Evolutionary conservation across 1,140 invertebrate genomes (phyloP).

Genomic region (Brachionus plicatilis): DNA sequence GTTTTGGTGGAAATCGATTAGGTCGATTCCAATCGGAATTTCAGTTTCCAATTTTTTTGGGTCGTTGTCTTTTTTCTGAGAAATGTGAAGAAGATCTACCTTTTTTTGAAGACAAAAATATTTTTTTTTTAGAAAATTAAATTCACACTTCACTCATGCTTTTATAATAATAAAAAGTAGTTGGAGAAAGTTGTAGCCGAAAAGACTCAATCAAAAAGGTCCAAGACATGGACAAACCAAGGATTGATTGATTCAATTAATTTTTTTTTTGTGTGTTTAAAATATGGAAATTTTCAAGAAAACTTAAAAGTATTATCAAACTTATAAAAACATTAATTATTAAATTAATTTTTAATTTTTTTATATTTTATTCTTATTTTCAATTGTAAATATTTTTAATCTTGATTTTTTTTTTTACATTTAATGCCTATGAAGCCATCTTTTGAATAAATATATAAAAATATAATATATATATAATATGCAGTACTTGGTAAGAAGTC

Average conservation of each 20-base stretch:
- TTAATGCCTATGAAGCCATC: too few species aligned
- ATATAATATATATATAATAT: too few species aligned
- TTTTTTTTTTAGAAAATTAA: not conserved
- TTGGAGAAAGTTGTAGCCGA: not conserved
- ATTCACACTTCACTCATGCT: not conserved
- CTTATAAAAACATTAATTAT: too few species aligned
- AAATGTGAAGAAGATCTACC: conserved; percentile 36
- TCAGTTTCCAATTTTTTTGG: not conserved
- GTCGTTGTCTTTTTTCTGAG: not conserved
- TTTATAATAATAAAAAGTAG: not conserved
- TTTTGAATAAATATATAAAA: too few species aligned
- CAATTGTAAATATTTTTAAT: too few species aligned
- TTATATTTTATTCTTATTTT: too few species aligned
- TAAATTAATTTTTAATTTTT: too few species aligned
- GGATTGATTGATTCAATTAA: not conserved
- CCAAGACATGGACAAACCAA: not conserved
- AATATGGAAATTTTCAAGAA: not conserved
- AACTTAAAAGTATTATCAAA: not conserved
- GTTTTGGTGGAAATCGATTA: conserved; percentile 60
- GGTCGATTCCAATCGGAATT: conserved; percentile 45
- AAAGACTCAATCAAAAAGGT: not conserved
- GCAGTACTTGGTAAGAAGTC: too few species aligned
- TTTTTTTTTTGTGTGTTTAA: not conserved
- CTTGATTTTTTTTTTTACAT: too few species aligned
- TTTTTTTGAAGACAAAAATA: not conserved